These are phyloP conservation scores for Neolamprologus caudopunctatus DNA, from an alignment of 2,113 vertebrate genomes.

Conservation along the genomic window DNA sequence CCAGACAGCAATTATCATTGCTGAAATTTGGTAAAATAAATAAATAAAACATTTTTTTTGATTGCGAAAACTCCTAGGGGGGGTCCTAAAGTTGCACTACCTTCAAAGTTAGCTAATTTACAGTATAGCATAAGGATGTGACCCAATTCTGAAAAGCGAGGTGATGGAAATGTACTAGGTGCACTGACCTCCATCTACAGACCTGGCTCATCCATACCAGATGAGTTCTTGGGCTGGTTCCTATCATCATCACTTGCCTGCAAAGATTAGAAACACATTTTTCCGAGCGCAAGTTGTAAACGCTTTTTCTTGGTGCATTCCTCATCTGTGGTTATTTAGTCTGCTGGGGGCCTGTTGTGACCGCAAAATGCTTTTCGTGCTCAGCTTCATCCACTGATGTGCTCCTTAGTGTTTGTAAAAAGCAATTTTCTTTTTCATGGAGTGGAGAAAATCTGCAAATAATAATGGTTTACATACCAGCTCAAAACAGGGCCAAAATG, in stretches of 20 bases:
- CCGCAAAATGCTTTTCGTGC: constrained; percentile 69
- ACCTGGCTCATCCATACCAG: constrained; percentile 53
- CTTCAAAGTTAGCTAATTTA: not conserved
- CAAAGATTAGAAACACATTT: constrained; percentile 74
- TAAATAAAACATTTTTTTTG: not conserved
- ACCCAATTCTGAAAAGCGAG: not conserved
- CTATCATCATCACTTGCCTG: constrained; percentile 68
- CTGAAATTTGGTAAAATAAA: not conserved
- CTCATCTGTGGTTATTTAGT: constrained; percentile 75
- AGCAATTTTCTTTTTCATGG: constrained; percentile 57
- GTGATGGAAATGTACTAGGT: constrained; percentile 46
- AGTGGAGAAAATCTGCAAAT: constrained; percentile 67
- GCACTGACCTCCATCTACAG: constrained; percentile 43
- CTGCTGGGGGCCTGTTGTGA: constrained; percentile 73
- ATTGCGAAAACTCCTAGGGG: not conserved
- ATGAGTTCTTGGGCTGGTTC: constrained; percentile 61
- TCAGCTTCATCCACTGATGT: constrained; percentile 58
- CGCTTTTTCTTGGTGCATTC: constrained; percentile 70
- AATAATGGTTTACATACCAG: constrained; percentile 69
- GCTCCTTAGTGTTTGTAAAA: constrained; percentile 64
- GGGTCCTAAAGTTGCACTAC: not conserved
- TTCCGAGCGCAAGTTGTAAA: constrained; percentile 68
- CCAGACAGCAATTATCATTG: not conserved
- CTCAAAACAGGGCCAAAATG: constrained; percentile 52
- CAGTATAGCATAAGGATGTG: not conserved